phyloP scores from a whole-genome alignment of 2,113 vertebrate species.

The Egretta garzetta region DNA sequence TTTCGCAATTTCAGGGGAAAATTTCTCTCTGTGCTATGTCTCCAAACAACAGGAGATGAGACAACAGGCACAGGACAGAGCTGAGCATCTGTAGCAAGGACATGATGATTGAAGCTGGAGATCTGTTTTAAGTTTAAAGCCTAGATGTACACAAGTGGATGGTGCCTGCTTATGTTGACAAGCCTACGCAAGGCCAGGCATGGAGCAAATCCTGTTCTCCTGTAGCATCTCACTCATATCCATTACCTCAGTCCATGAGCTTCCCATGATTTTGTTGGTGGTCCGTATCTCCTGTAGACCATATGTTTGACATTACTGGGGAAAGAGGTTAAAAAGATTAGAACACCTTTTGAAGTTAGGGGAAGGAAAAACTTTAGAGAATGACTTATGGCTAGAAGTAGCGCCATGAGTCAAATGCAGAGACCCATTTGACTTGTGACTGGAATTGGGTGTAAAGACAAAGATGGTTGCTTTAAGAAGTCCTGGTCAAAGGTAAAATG shows the following conservation, averaged over 20 bases:
- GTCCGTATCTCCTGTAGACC: not conserved
- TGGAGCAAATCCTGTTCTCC: not conserved
- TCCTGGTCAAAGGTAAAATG: not conserved
- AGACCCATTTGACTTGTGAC: not conserved
- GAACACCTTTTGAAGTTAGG: not conserved
- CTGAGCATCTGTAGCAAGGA: not conserved
- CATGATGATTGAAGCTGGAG: not conserved
- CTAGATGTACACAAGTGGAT: not conserved
- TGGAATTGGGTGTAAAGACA: not conserved
- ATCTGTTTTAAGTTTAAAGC: not conserved
- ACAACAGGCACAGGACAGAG: not conserved
- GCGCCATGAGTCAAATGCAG: not conserved
- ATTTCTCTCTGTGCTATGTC: not conserved
- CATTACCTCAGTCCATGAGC: not conserved
- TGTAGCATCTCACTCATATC: not conserved
- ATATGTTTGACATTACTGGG: not conserved
- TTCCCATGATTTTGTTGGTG: conserved; percentile 1
- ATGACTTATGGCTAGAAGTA: not conserved
- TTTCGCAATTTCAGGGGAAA: not conserved
- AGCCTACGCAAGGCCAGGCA: not conserved
- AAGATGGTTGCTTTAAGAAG: not conserved
- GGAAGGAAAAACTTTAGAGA: not conserved
- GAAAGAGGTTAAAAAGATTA: conserved; percentile 29
- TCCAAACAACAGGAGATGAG: not conserved
- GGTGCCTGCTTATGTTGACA: not conserved